These are phyloP conservation scores for Fratercula arctica DNA, from an alignment of 2,797 vertebrate genomes.

Conservation along the genomic window DNA sequence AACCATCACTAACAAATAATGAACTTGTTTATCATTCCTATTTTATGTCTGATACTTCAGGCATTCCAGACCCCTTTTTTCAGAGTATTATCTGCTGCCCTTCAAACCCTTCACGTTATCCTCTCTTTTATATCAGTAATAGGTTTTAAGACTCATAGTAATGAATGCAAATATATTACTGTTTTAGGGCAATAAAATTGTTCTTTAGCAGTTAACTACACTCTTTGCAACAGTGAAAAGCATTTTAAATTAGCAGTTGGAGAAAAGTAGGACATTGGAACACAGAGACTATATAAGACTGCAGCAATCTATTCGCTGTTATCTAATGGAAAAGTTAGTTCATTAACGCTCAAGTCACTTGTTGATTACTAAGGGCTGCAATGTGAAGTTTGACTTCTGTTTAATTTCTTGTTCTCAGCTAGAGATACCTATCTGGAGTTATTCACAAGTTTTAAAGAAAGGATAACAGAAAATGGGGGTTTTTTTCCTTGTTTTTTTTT, in stretches of 20 bases:
- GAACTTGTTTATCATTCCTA: conserved; percentile 50
- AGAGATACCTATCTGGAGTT: not conserved
- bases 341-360: not conserved
- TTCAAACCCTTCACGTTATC: conserved; percentile 59
- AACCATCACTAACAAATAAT: conserved; percentile 39
- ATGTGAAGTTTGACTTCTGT: not conserved
- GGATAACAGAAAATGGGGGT: not conserved
- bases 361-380: conserved; percentile 3
- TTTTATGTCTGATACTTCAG: conserved; percentile 47
- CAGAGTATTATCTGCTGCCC: conserved; percentile 54
- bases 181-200: conserved; percentile 61
- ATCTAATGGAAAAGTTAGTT: conserved; percentile 46
- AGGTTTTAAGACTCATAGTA: conserved; percentile 59
- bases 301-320: conserved; percentile 34
- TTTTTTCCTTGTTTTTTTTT: no score
- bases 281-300: conserved; percentile 11
- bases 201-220: conserved; percentile 35
- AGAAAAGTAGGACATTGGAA: conserved; percentile 54
- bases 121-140: conserved; percentile 60
- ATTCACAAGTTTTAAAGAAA: not conserved
- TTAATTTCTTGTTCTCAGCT: not conserved
- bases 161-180: conserved; percentile 72
- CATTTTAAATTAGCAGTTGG: conserved; percentile 62
- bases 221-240: conserved; percentile 49
- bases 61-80: conserved; percentile 44